Conservation (phyloP, 2,888 invertebrate species). For the Leptinotarsa tumamoca region DNA sequence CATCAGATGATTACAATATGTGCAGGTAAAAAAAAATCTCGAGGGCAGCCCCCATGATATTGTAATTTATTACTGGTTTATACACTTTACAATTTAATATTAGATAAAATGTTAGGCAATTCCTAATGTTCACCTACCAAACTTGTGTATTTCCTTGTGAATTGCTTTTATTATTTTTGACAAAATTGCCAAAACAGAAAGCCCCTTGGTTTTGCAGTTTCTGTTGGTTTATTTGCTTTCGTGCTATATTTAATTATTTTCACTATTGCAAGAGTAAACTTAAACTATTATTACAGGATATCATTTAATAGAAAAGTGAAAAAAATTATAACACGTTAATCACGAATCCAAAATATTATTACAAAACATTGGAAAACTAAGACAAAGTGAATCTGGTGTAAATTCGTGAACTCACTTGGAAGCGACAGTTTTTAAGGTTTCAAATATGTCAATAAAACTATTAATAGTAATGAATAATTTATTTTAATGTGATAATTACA, state of each 20-base stretch:
- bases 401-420: conserved; percentile 7
- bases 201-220: background rate
- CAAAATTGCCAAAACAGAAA: background rate
- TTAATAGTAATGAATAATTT: background rate
- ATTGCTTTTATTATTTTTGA: too few species aligned
- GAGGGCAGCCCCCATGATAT: background rate
- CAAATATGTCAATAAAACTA: conserved; percentile 3
- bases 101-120: background rate
- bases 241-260: background rate
- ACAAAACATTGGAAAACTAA: conserved; percentile 7
- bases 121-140: background rate
- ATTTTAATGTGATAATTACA: conserved; percentile 2
- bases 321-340: background rate
- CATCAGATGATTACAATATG: conserved; percentile 7
- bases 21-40: background rate
- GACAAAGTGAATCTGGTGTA: conserved; percentile 5
- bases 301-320: background rate
- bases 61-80: conserved; percentile 4
- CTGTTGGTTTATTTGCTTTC: too few species aligned
- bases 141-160: background rate
- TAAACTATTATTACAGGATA: background rate
- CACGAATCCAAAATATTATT: conserved; percentile 2
- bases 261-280: too few species aligned
- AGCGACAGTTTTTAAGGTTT: conserved; percentile 4
- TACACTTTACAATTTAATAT: background rate